These are phyloP conservation scores for Acanthacorydalis orientalis DNA, from an alignment of 2,888 invertebrate species.

Conservation along the genomic window DNA sequence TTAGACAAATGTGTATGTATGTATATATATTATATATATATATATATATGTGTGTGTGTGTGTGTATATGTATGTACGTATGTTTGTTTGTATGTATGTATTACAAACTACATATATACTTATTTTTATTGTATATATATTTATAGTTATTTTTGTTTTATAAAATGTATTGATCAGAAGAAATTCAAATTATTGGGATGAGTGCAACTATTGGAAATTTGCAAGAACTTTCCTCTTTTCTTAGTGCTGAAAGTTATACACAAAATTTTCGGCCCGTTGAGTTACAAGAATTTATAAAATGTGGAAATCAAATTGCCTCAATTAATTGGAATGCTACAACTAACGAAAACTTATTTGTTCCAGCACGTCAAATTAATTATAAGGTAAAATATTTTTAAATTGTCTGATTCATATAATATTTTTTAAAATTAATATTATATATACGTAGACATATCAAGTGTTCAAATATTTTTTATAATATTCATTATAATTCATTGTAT, in stretches of 20 bases:
- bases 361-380: conserved; percentile 32
- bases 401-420: too few relatives aligned
- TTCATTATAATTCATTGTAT: too few relatives aligned
- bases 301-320: conserved; percentile 36
- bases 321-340: conserved; percentile 28
- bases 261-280: conserved; percentile 81
- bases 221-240: conserved; percentile 58
- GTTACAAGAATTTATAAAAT: conserved; percentile 67
- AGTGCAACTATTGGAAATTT: conserved; percentile 94
- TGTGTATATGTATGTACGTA: too few relatives aligned
- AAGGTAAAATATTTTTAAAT: conserved; percentile 14
- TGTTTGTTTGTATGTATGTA: too few relatives aligned
- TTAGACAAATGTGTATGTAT: not conserved
- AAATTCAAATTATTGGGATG: conserved; percentile 86
- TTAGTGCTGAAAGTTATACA: conserved; percentile 66
- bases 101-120: too few relatives aligned
- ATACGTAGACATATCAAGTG: too few relatives aligned
- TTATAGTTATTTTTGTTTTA: too few relatives aligned
- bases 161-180: conserved; percentile 24
- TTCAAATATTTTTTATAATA: too few relatives aligned
- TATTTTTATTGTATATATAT: too few relatives aligned
- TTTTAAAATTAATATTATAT: too few relatives aligned
- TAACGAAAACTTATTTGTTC: conserved; percentile 34
- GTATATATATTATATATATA: too few relatives aligned
- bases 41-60: too few relatives aligned